Conservation (phyloP, 2,888 invertebrate species). For the Nomada ferruginata region DNA sequence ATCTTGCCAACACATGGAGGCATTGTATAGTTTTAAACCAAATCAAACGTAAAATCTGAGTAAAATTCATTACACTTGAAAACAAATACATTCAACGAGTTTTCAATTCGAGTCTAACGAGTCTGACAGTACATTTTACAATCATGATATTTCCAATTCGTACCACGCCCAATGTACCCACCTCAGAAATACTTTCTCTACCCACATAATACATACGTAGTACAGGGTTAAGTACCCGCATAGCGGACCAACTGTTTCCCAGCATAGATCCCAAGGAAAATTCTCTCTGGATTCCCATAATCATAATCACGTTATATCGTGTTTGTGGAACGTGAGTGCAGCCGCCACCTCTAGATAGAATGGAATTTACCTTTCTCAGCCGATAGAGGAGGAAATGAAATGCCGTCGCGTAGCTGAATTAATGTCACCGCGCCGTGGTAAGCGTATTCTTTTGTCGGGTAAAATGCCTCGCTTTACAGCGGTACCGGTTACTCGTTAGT, state of each 20-base stretch:
- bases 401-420: slow-evolving; percentile 32
- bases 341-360: neutral
- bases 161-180: neutral
- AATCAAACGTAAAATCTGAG: no score
- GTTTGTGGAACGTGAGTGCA: neutral
- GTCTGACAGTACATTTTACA: neutral
- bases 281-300: slow-evolving; percentile 20
- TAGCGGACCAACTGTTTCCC: neutral
- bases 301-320: slow-evolving; percentile 31
- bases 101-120: no score
- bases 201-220: no score
- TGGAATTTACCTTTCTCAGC: slow-evolving; percentile 20
- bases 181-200: neutral
- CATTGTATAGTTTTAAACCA: no score
- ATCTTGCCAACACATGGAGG: no score
- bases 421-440: slow-evolving; percentile 16
- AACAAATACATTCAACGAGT: no score
- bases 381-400: slow-evolving; percentile 41
- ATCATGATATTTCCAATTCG: neutral
- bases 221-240: no score
- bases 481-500: slow-evolving; percentile 11
- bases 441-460: slow-evolving; percentile 14
- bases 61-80: no score
- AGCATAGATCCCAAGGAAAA: neutral
- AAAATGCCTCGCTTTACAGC: neutral